These are phyloP conservation scores for Toxostoma redivivum DNA, from an alignment of 2,113 vertebrate species.

Conservation along the genomic window DNA sequence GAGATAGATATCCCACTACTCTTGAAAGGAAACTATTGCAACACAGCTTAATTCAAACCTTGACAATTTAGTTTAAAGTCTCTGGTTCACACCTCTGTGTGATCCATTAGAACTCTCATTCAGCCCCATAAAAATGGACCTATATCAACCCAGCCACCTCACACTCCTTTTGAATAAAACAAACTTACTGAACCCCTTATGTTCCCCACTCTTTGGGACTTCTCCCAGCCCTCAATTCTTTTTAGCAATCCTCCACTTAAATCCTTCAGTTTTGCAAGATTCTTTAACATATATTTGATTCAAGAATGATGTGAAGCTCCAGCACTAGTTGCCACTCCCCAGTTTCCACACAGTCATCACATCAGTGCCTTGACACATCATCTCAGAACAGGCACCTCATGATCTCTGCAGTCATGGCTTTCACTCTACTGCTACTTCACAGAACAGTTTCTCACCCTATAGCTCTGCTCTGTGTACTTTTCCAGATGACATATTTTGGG, in stretches of 20 bases:
- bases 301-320: background rate
- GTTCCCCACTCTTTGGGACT: background rate
- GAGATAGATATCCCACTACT: background rate
- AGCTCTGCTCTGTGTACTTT: background rate
- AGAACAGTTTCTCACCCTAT: background rate
- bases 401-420: background rate
- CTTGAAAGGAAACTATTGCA: background rate
- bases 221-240: background rate
- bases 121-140: background rate
- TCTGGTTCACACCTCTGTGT: background rate
- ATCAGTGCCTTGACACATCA: background rate
- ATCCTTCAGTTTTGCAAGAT: background rate
- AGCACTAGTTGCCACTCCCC: background rate
- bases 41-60: background rate
- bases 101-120: background rate
- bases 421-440: background rate
- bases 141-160: background rate
- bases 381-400: background rate
- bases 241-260: background rate
- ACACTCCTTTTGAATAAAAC: background rate
- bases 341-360: background rate
- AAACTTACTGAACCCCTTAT: background rate
- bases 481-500: background rate
- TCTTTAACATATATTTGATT: background rate
- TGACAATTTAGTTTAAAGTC: background rate